phyloP scores from a whole-genome alignment of 1,140 invertebrate genomes.

The honey bee (Apis mellifera) region Amel_HAv3.1 CM009944.2:857001-857500 shows the following conservation, averaged over 20 bases:
- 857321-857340: slow-evolving; percentile 26
- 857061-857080: no score
- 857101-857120: not conserved
- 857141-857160: not conserved
- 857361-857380: no score
- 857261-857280: not conserved
- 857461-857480: no score
- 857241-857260: not conserved
- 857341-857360: not conserved
- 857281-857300: not conserved
- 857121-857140: not conserved
- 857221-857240: not conserved
- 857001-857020: no score
- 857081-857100: no score
- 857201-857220: not conserved
- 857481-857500: no score
- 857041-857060: no score
- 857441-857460: no score
- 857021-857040: no score
- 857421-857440: no score
- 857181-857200: not conserved
- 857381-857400: no score
- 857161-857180: not conserved
- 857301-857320: not conserved
- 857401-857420: no score